A percentile compares a stretch with the other conserved stretches of the same genome.
Evolutionary conservation across 2,888 invertebrate genomes (phyloP).

Genomic region (Plagiodera versicolora): DNA sequence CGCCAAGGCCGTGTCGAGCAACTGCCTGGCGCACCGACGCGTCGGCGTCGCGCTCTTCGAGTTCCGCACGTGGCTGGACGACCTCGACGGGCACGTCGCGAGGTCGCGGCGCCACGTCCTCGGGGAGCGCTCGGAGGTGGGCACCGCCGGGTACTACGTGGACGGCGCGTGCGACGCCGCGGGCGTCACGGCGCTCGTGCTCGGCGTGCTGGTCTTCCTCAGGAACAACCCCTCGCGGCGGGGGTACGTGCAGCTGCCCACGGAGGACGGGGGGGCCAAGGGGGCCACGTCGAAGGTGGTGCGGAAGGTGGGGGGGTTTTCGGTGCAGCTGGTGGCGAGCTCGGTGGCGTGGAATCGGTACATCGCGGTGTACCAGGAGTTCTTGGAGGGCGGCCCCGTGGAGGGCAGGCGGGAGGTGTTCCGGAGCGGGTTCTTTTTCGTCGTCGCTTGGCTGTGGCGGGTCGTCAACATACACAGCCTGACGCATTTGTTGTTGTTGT

Average conservation of each 20-base stretch:
- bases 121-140: constrained; percentile 80
- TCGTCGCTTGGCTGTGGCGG: constrained; percentile 75
- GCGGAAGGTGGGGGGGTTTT: constrained; percentile 66
- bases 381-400: constrained; percentile 68
- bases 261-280: constrained; percentile 56
- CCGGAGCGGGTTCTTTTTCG: constrained; percentile 73
- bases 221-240: constrained; percentile 73
- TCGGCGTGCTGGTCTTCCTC: constrained; percentile 70
- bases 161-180: constrained; percentile 82
- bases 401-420: constrained; percentile 62
- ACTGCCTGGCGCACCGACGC: constrained; percentile 70
- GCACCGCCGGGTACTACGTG: constrained; percentile 77
- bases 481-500: constrained; percentile 71
- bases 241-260: constrained; percentile 70
- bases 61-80: constrained; percentile 80
- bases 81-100: constrained; percentile 85
- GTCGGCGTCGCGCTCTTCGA: constrained; percentile 78
- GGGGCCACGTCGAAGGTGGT: constrained; percentile 51
- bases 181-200: constrained; percentile 71
- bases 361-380: constrained; percentile 76
- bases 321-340: constrained; percentile 72
- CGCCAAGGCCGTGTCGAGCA: constrained; percentile 75
- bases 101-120: constrained; percentile 73
- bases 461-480: constrained; percentile 78
- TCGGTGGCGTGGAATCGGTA: constrained; percentile 84